Conservation (phyloP, 2,113 vertebrate species). For the Nothobranchius furzeri region DNA sequence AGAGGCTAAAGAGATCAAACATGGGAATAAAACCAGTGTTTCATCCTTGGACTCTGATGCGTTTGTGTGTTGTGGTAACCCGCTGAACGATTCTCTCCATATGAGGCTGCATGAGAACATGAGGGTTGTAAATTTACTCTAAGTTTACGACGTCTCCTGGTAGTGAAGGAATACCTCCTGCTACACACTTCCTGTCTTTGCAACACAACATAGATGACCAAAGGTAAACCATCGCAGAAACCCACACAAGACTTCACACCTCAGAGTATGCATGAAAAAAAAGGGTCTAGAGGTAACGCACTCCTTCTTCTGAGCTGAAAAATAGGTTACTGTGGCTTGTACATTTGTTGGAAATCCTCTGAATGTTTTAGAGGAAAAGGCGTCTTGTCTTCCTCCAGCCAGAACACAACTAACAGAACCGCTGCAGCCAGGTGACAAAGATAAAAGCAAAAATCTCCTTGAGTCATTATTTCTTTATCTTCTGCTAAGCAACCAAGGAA, state of each 20-base stretch:
- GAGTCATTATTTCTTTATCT: too few relatives aligned
- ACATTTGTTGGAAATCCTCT: background rate
- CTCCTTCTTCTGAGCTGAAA: conserved; percentile 8
- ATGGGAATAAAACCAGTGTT: background rate
- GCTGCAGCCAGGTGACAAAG: background rate
- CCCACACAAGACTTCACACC: conserved; percentile 7
- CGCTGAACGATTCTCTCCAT: conserved; percentile 1
- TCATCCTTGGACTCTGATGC: background rate
- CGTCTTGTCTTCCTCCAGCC: background rate
- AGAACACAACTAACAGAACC: background rate
- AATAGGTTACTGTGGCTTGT: background rate
- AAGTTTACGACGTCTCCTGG: conserved; percentile 23
- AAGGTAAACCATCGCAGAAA: conserved; percentile 17
- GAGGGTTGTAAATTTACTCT: conserved; percentile 22
- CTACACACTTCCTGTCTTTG: conserved; percentile 15
- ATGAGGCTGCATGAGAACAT: conserved; percentile 8
- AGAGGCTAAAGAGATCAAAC: conserved; percentile 9
- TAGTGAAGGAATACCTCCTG: conserved; percentile 21
- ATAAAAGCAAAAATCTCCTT: too few relatives aligned
- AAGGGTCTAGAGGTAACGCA: background rate
- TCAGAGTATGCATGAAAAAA: background rate
- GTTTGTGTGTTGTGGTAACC: conserved; percentile 8
- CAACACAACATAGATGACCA: conserved; percentile 31
- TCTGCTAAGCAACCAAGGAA: too few relatives aligned
- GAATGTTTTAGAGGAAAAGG: background rate